phyloP scores from a whole-genome alignment of 2,797 vertebrate genomes.

The Betta splendens region DNA sequence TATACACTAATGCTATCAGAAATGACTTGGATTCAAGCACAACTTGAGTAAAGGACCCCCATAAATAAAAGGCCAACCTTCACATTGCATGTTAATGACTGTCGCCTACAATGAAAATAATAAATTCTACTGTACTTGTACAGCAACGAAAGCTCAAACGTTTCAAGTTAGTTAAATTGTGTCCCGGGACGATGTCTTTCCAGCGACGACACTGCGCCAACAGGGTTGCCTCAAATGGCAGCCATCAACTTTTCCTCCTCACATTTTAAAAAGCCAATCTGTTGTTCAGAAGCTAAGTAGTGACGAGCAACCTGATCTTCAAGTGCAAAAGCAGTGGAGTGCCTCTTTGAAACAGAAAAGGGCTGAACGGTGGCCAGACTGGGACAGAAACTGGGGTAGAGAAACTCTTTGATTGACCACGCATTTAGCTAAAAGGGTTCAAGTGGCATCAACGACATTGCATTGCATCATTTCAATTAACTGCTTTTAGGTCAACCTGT shows the following conservation, averaged over 20 bases:
- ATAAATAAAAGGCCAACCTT: not conserved
- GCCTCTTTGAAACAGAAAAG: conserved; percentile 12
- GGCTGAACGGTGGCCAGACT: conserved; percentile 13
- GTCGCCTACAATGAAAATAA: not conserved
- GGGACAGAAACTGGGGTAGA: conserved; percentile 21
- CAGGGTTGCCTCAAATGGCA: not conserved
- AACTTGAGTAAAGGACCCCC: not conserved
- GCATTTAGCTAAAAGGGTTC: conserved; percentile 56
- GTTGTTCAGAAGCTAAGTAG: conserved; percentile 1
- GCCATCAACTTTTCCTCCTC: not conserved
- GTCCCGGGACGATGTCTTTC: not conserved
- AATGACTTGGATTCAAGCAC: not conserved
- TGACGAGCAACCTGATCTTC: conserved; percentile 2
- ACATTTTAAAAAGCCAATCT: not conserved
- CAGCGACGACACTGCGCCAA: no score
- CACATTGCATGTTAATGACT: not conserved
- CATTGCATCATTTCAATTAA: conserved; percentile 45
- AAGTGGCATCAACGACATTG: conserved; percentile 44
- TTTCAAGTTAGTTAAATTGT: not conserved
- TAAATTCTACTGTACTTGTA: no score
- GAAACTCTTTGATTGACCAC: conserved; percentile 33
- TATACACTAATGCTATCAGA: not conserved
- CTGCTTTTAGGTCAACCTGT: conserved; percentile 48
- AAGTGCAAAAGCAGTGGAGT: conserved; percentile 16
- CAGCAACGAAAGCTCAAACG: no score